These are phyloP conservation scores for Drosophila mayri DNA, from an alignment of 1,140 invertebrate genomes.

Conservation along the genomic window DNA sequence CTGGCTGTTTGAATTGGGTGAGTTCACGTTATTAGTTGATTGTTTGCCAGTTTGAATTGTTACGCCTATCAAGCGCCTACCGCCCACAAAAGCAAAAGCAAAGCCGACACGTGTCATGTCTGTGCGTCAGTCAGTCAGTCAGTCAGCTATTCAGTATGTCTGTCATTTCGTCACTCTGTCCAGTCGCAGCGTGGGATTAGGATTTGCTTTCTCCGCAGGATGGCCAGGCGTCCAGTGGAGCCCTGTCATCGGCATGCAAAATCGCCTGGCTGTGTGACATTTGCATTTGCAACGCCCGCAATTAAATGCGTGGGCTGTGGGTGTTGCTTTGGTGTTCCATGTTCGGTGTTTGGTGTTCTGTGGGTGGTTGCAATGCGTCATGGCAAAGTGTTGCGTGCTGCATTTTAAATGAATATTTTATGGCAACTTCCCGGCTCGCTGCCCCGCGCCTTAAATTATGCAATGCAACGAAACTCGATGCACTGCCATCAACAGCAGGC, in stretches of 20 bases:
- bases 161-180: constrained; percentile 31
- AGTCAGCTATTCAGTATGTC: neutral
- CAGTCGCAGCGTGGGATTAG: constrained; percentile 34
- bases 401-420: constrained; percentile 83
- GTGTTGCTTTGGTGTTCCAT: neutral
- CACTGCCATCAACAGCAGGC: constrained; percentile 42
- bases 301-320: constrained; percentile 53
- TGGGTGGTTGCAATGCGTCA: constrained; percentile 58
- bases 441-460: constrained; percentile 74
- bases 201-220: constrained; percentile 42
- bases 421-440: constrained; percentile 55
- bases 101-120: constrained; percentile 25
- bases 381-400: constrained; percentile 79
- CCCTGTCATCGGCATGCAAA: constrained; percentile 61
- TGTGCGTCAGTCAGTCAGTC: constrained; percentile 2
- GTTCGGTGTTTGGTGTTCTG: neutral
- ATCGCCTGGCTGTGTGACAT: constrained; percentile 38
- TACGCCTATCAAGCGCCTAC: constrained; percentile 27
- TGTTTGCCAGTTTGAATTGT: constrained; percentile 50
- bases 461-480: constrained; percentile 69
- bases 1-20: constrained; percentile 38
- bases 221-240: constrained; percentile 49
- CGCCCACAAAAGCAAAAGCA: constrained; percentile 24
- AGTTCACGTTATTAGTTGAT: constrained; percentile 55
- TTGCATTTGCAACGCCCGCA: constrained; percentile 57